Conservation (phyloP, 2,113 vertebrate species). For the Todiramphus chloris region DNA sequence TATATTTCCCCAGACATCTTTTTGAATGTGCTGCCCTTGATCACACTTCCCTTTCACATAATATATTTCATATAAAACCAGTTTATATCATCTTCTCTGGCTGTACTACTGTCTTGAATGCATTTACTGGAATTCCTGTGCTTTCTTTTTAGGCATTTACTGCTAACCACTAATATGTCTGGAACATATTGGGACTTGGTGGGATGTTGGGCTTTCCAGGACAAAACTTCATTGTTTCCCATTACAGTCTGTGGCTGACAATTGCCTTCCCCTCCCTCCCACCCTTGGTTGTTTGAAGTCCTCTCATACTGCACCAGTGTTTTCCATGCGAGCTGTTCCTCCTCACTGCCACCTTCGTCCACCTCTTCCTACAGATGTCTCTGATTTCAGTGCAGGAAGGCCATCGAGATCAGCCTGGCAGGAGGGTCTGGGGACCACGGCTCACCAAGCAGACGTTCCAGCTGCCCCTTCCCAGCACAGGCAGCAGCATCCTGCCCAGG, state of each 20-base stretch:
- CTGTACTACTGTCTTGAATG: neutral
- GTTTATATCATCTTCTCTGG: neutral
- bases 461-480: accelerated
- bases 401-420: no score
- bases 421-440: no score
- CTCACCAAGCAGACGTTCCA: no score
- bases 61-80: neutral
- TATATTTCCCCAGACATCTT: neutral
- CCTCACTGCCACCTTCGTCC: neutral
- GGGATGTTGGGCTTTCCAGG: neutral
- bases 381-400: neutral
- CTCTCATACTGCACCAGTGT: neutral
- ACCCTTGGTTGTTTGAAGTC: neutral
- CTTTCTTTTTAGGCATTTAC: neutral
- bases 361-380: accelerated
- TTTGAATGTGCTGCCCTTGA: neutral
- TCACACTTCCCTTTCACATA: neutral
- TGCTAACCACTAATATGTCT: slow-evolving; percentile 20
- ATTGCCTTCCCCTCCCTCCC: neutral
- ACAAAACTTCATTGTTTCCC: slow-evolving; percentile 19
- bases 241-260: neutral
- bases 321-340: neutral
- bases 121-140: slow-evolving; percentile 22
- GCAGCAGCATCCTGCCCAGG: accelerated
- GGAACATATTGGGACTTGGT: neutral